Evolutionary conservation across 2,113 vertebrate species (phyloP), one percentile per base, ranked within the genome.

Genomic region (Gallinago media): DNA sequence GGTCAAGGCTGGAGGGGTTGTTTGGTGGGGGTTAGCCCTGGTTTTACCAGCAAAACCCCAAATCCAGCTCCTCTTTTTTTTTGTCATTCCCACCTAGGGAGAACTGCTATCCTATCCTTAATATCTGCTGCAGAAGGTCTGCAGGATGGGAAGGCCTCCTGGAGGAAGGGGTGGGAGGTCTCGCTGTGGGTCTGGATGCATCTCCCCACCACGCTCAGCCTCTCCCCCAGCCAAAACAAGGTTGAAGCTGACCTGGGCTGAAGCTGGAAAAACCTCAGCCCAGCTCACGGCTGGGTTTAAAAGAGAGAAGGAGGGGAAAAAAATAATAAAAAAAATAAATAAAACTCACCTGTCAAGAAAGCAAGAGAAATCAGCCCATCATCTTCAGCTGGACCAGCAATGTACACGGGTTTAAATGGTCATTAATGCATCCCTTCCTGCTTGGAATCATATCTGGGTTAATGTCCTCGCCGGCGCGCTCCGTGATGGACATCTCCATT

Each of bases 401-500:
- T 15, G 26, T 66, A 65, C 73, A 31, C 9, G 50, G 62, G 47
- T 87, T 88, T 92, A 84, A 92, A 87, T 75, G 73, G 77, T 56
- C 50, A 34, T 92, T 56, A 92, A 75, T 89, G 67, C 26, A 36
- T 86, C 68, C 40, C 52, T 80, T 81, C 70, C 67, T 71, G 89
- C 81, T 58, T 75, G 89, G 74, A 83, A 94, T 87, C 81, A 20
- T 65, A 78, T 71, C 66, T 94, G 85, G 72, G 72, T 92, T 89
- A 75, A 92, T 89, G 67, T 71, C 70, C 70, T 66, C 2, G 3
- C 36, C 19, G 1, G 9, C 7, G 2, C 10, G 1, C 31, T 65
- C 76, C 2, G 1, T 87, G 92, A 87, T 79, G 77, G 92, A 87
- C 89, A 76, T 67, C 77, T 84, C 82, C 77, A 87, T 79, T 83